Evolutionary conservation across 2,113 vertebrate species (phyloP).

Genomic region (Xenotilapia caudafasciata): DNA sequence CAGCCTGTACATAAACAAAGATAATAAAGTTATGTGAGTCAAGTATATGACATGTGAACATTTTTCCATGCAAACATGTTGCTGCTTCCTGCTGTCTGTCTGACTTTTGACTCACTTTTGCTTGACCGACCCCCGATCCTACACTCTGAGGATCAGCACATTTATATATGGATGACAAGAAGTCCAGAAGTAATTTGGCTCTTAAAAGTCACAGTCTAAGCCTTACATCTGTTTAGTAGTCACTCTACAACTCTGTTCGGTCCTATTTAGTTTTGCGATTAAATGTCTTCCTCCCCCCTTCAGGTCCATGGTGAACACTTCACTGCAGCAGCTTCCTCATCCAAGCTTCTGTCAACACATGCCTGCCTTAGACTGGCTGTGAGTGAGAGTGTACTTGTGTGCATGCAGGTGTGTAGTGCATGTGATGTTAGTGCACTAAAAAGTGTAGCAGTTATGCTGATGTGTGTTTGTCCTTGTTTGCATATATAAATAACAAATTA

Average conservation of each 20-base stretch:
- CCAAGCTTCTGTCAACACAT: constrained; percentile 73
- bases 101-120: not conserved
- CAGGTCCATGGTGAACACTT: constrained; percentile 78
- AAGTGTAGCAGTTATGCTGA: not conserved
- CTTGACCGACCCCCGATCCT: not conserved
- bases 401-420: constrained; percentile 7
- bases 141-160: not conserved
- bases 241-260: not conserved
- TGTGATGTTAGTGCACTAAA: not conserved
- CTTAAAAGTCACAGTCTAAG: not conserved
- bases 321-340: constrained; percentile 71
- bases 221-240: not conserved
- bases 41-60: not conserved
- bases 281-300: not conserved
- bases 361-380: constrained; percentile 74
- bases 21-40: not conserved
- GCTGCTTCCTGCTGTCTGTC: not conserved
- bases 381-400: constrained; percentile 59
- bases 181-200: not conserved
- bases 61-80: not conserved
- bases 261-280: not conserved
- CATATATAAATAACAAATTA: not conserved
- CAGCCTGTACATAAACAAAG: not conserved
- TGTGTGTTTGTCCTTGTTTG: not conserved
- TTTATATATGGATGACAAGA: not conserved